Percentiles rank a stretch among this genome's conserved stretches.
These are phyloP conservation scores for Ginglymostoma cirratum DNA, from an alignment of 2,113 vertebrate species.

Conservation along the genomic window DNA sequence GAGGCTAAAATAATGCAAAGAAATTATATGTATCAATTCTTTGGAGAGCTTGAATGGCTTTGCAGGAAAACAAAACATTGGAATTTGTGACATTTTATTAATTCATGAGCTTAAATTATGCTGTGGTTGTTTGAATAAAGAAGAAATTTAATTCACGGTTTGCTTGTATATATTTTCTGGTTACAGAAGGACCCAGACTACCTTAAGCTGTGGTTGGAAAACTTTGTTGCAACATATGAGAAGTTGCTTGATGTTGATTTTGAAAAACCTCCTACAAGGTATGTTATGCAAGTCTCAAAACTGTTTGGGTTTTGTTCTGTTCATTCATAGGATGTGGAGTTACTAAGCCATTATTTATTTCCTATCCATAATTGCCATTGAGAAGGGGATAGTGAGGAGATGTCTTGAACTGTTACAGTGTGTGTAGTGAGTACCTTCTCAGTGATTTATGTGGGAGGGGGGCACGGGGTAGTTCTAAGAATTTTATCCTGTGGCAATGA, in stretches of 20 bases:
- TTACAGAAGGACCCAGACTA: conserved; percentile 93
- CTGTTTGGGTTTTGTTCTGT: background rate
- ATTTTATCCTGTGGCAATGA: too few species aligned
- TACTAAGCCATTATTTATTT: background rate
- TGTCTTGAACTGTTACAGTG: background rate
- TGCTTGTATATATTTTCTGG: conserved; percentile 36
- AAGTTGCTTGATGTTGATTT: conserved; percentile 93
- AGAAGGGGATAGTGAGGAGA: background rate
- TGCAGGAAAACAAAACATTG: background rate
- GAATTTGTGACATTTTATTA: background rate
- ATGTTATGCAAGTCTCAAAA: conserved; percentile 44
- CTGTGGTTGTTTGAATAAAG: background rate
- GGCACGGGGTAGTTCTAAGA: too few species aligned
- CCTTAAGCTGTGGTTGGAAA: conserved; percentile 91
- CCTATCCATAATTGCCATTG: background rate
- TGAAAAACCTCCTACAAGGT: conserved; percentile 89
- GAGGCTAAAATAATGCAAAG: background rate
- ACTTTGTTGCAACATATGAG: conserved; percentile 88
- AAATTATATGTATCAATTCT: background rate
- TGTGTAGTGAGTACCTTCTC: background rate
- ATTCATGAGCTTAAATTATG: background rate
- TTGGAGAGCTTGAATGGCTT: background rate
- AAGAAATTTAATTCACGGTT: background rate
- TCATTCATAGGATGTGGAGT: background rate
- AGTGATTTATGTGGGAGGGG: too few species aligned